phyloP scores from a whole-genome alignment of 2,797 vertebrate genomes.

The Rousettus madagascariensis region DNA sequence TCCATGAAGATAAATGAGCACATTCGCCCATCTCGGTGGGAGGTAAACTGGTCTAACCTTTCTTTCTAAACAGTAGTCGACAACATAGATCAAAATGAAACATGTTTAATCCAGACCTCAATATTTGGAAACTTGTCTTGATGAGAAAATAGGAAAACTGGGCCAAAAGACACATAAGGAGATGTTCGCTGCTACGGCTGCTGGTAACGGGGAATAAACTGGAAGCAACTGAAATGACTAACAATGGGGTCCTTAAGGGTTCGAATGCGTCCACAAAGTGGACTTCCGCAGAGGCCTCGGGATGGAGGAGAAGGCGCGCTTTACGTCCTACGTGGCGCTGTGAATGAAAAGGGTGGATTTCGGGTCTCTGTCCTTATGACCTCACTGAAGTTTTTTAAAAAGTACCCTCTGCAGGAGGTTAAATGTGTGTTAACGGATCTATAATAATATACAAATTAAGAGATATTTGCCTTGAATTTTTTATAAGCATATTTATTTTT shows the following conservation, averaged over 20 bases:
- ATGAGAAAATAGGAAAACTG: not conserved
- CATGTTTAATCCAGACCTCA: not conserved
- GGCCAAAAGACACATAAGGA: not conserved
- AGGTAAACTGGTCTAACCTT: not conserved
- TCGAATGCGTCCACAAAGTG: not conserved
- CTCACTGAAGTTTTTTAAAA: not conserved
- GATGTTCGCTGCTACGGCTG: not conserved
- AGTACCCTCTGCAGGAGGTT: not conserved
- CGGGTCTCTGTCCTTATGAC: not conserved
- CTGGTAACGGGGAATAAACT: not conserved
- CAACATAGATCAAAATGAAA: not conserved
- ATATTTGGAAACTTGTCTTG: not conserved
- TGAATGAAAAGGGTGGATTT: not conserved
- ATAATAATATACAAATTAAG: not conserved
- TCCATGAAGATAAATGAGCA: not conserved
- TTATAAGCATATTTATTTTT: not conserved
- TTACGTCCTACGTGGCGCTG: accelerated
- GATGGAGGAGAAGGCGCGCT: not conserved
- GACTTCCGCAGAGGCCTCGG: not conserved
- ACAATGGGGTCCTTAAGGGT: not conserved
- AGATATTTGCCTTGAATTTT: not conserved
- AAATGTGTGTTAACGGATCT: not conserved
- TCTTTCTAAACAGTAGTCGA: not conserved
- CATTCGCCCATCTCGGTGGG: accelerated
- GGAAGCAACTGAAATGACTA: not conserved